Percentiles rank a stretch among this genome's conserved stretches.
Conservation (phyloP, 2,888 invertebrate species). For the Carpatolechia fugitivella region DNA sequence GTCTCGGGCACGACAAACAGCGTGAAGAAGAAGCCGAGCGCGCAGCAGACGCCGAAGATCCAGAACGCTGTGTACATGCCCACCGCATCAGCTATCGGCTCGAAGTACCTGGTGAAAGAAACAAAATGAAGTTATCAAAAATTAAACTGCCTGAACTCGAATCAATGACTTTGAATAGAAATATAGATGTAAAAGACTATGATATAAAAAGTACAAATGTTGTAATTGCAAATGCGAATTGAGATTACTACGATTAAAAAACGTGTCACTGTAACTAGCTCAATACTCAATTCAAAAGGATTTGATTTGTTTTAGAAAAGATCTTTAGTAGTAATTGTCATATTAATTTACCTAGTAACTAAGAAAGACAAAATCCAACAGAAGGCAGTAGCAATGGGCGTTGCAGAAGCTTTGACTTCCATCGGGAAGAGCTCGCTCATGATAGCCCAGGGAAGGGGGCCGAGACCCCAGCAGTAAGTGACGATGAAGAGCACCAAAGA, state of each 20-base stretch:
- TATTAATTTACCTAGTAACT: slow-evolving; percentile 74
- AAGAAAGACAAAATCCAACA: slow-evolving; percentile 84
- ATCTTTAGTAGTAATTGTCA: too few species aligned
- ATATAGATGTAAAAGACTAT: too few species aligned
- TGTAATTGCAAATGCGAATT: too few species aligned
- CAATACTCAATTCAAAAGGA: too few species aligned
- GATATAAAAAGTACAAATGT: too few species aligned
- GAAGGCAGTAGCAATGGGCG: slow-evolving; percentile 82
- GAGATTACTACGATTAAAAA: too few species aligned
- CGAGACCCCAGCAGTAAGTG: slow-evolving; percentile 83
- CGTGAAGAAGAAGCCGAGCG: slow-evolving; percentile 84
- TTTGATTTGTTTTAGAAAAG: too few species aligned
- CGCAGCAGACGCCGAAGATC: slow-evolving; percentile 81
- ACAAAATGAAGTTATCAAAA: not conserved
- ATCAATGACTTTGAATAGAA: too few species aligned
- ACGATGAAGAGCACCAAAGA: slow-evolving; percentile 85
- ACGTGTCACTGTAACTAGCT: too few species aligned
- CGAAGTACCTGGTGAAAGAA: slow-evolving; percentile 26
- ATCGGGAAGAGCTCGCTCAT: slow-evolving; percentile 86
- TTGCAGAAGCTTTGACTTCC: slow-evolving; percentile 82
- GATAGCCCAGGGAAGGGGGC: slow-evolving; percentile 82
- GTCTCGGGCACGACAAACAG: slow-evolving; percentile 90
- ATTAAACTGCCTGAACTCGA: too few species aligned
- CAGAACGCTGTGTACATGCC: slow-evolving; percentile 82
- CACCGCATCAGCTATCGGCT: not conserved